Evolutionary conservation across 2,888 invertebrate genomes (phyloP).

Genomic region (Caradrina kadenii): DNA sequence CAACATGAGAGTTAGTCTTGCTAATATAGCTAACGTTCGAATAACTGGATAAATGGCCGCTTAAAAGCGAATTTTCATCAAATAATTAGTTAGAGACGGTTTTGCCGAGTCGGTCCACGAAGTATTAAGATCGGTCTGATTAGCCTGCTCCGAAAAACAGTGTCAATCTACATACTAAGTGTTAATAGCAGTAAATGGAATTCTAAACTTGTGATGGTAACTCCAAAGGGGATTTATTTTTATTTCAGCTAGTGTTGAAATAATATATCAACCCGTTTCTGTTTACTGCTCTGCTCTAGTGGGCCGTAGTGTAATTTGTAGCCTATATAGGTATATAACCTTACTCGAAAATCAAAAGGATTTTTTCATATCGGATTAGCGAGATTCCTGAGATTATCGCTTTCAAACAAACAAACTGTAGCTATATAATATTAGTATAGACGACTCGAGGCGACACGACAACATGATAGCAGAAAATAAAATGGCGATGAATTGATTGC

Average conservation of each 20-base stretch:
- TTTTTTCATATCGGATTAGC: too few species aligned
- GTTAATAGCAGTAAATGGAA: slow-evolving; percentile 19
- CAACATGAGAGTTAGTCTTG: slow-evolving; percentile 12
- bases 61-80: slow-evolving; percentile 34
- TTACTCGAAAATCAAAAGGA: too few species aligned
- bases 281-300: too few species aligned
- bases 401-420: too few species aligned
- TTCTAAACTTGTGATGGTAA: slow-evolving; percentile 6
- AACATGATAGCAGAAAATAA: too few species aligned
- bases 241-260: not conserved
- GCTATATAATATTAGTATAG: too few species aligned
- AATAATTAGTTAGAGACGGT: slow-evolving; percentile 25
- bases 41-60: slow-evolving; percentile 33
- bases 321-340: too few species aligned
- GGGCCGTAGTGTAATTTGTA: too few species aligned
- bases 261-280: too few species aligned
- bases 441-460: too few species aligned
- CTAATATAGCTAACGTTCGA: slow-evolving; percentile 1
- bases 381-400: too few species aligned
- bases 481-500: too few species aligned
- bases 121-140: slow-evolving; percentile 34
- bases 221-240: not conserved
- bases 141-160: slow-evolving; percentile 32
- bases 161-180: slow-evolving; percentile 27
- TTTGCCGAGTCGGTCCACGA: slow-evolving; percentile 12